Percentiles rank a stretch among this genome's conserved stretches.
Evolutionary conservation across 2,888 invertebrate species (phyloP).

Genomic region (Pemphredon lugubris): DNA sequence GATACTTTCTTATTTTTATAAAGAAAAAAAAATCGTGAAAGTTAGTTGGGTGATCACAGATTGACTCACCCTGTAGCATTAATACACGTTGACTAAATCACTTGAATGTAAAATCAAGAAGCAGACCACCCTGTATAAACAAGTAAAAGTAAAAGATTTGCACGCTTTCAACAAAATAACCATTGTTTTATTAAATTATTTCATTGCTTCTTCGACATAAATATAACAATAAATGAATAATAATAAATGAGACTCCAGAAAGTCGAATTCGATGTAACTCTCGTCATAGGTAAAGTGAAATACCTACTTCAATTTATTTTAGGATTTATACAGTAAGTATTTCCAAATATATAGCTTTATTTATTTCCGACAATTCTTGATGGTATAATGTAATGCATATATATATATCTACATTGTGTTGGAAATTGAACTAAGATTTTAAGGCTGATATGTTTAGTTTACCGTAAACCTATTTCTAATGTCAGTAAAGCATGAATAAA

Average conservation of each 20-base stretch:
- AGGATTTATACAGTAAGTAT: conserved; percentile 40
- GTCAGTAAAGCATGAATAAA: too few relatives aligned
- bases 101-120: too few relatives aligned
- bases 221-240: conserved; percentile 12
- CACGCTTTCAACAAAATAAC: conserved; percentile 3
- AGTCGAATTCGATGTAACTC: conserved; percentile 32
- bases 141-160: conserved; percentile 16
- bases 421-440: too few relatives aligned
- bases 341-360: conserved; percentile 2
- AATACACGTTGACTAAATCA: too few relatives aligned
- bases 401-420: too few relatives aligned
- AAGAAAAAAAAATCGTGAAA: too few relatives aligned
- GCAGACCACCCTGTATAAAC: conserved; percentile 49
- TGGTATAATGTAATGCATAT: background rate
- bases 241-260: conserved; percentile 8
- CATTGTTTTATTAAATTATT: conserved; percentile 12
- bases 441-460: too few relatives aligned
- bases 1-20: too few relatives aligned
- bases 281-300: conserved; percentile 21
- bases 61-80: too few relatives aligned
- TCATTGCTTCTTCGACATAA: conserved; percentile 2
- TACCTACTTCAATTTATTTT: conserved; percentile 4
- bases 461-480: too few relatives aligned
- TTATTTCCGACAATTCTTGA: background rate
- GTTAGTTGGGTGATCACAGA: too few relatives aligned